A percentile compares a stretch with the other conserved stretches of the same genome.
Evolutionary conservation across 2,113 vertebrate genomes (phyloP).

Genomic region (Paraplagusia blochii): DNA sequence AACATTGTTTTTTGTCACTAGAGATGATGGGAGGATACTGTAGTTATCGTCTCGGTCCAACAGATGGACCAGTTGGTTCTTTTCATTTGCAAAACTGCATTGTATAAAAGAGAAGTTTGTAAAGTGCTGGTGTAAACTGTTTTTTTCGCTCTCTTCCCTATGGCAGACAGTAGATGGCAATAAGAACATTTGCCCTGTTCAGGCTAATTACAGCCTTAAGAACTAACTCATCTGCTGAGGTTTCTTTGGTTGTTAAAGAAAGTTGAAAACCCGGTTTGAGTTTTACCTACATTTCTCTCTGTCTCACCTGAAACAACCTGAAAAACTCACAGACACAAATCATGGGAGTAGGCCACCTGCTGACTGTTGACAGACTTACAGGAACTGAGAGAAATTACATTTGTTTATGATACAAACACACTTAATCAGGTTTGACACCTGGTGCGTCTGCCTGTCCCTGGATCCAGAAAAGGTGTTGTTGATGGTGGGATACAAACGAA

Average conservation of each 20-base stretch:
- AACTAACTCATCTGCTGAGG: background rate
- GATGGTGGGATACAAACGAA: conserved; percentile 30
- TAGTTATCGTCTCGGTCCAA: too few relatives aligned
- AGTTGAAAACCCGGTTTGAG: background rate
- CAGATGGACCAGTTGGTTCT: too few relatives aligned
- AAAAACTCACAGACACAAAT: conserved; percentile 32
- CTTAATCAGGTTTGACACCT: conserved; percentile 62
- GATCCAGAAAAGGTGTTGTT: conserved; percentile 46
- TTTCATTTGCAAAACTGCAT: too few relatives aligned
- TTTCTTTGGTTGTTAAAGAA: too few relatives aligned
- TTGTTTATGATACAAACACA: conserved; percentile 43
- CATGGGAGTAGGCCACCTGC: background rate
- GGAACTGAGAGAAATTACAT: conserved; percentile 47
- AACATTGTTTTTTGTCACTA: too few relatives aligned
- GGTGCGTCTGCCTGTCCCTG: conserved; percentile 43
- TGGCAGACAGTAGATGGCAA: conserved; percentile 28
- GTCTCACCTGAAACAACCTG: conserved; percentile 14
- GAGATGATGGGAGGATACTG: too few relatives aligned
- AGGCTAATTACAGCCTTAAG: background rate
- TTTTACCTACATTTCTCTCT: background rate
- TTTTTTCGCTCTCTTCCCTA: too few relatives aligned
- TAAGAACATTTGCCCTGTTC: conserved; percentile 15
- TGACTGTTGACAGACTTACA: conserved; percentile 48
- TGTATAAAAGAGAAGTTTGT: too few relatives aligned
- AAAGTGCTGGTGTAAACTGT: too few relatives aligned